Conservation (phyloP, 2,888 invertebrate genomes). For the Melikaiella ostensackeni region DNA sequence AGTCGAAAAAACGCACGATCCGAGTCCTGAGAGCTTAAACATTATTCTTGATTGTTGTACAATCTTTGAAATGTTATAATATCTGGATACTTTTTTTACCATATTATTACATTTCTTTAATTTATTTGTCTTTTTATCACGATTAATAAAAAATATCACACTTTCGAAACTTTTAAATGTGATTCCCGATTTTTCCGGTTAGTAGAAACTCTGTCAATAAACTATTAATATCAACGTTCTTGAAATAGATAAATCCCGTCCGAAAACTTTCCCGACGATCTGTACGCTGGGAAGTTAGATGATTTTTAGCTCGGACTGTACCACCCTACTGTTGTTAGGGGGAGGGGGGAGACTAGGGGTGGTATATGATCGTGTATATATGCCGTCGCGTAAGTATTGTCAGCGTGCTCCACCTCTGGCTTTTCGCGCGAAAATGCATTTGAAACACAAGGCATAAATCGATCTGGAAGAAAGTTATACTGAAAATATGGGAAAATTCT, state of each 20-base stretch:
- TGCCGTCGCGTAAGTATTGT: conserved; percentile 75
- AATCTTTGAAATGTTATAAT: too few relatives aligned
- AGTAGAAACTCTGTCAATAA: not conserved
- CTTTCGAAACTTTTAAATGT: too few relatives aligned
- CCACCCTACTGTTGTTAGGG: conserved; percentile 77
- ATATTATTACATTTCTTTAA: too few relatives aligned
- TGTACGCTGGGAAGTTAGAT: conserved; percentile 62
- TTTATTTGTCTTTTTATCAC: too few relatives aligned
- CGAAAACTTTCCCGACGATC: conserved; percentile 54
- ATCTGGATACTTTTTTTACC: too few relatives aligned
- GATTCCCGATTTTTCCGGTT: too few relatives aligned
- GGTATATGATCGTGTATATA: conserved; percentile 78
- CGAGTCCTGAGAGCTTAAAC: too few relatives aligned
- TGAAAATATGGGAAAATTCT: conserved; percentile 68
- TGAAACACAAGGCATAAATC: conserved; percentile 45
- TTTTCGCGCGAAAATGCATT: conserved; percentile 70
- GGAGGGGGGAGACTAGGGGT: conserved; percentile 75
- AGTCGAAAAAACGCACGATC: too few relatives aligned
- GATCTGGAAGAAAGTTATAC: conserved; percentile 53
- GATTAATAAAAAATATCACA: too few relatives aligned
- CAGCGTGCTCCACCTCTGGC: conserved; percentile 74
- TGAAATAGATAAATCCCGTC: conserved; percentile 10
- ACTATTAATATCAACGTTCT: not conserved
- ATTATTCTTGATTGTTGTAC: too few relatives aligned
- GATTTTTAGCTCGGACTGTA: conserved; percentile 74